phyloP scores from a whole-genome alignment of 2,113 vertebrate genomes.

The Psilopsiagon aymara region DNA sequence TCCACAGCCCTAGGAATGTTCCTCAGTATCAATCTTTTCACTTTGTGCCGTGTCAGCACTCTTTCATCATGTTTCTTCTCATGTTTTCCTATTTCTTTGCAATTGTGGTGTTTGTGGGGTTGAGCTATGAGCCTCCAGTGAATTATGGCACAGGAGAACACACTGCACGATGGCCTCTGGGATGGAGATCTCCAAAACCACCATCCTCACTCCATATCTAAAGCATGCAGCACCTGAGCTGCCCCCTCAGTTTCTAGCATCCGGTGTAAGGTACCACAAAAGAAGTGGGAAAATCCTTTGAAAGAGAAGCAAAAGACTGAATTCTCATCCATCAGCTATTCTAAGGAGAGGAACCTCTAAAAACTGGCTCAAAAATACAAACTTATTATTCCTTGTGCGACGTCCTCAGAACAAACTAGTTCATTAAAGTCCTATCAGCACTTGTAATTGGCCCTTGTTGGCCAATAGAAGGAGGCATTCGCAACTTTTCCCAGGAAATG shows the following conservation, averaged over 20 bases:
- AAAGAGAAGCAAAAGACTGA: neutral
- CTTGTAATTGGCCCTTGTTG: conserved; percentile 53
- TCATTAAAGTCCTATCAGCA: conserved; percentile 72
- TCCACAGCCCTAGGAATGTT: neutral
- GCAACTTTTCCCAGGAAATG: conserved; percentile 88
- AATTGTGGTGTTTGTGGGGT: neutral
- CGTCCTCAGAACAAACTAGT: conserved; percentile 80
- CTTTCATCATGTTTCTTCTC: neutral
- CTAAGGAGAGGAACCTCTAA: neutral
- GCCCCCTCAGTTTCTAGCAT: neutral
- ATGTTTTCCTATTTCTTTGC: neutral
- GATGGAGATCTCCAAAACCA: neutral
- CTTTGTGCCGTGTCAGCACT: neutral
- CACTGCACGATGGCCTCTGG: neutral
- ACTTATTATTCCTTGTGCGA: conserved; percentile 69
- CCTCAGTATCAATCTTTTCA: neutral
- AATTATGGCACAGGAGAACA: neutral
- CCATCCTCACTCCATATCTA: neutral
- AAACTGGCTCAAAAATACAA: conserved; percentile 19
- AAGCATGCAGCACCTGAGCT: neutral
- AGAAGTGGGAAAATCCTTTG: neutral
- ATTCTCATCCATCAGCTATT: neutral
- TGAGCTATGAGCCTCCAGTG: neutral
- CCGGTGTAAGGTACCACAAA: neutral
- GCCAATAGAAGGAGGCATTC: conserved; percentile 70